Evolutionary conservation across 2,888 invertebrate species (phyloP).

Genomic region (Amphipoea lucens): DNA sequence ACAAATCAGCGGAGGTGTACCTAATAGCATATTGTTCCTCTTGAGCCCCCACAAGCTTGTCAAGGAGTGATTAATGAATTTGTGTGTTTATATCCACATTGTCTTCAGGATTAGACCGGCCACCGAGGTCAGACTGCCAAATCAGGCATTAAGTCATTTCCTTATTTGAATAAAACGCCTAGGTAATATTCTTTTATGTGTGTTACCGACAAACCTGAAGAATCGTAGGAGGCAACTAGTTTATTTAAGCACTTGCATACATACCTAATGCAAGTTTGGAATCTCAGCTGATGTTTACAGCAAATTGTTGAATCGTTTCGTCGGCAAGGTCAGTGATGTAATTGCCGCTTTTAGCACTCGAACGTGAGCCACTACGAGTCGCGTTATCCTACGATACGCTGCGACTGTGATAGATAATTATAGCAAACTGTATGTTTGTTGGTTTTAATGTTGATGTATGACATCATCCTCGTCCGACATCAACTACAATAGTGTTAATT

Average conservation of each 20-base stretch:
- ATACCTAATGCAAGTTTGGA: conserved; percentile 67
- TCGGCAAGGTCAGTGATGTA: conserved; percentile 88
- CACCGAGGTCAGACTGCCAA: conserved; percentile 71
- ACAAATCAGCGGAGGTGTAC: conserved; percentile 78
- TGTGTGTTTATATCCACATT: conserved; percentile 66
- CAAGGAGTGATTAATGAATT: conserved; percentile 73
- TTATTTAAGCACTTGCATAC: conserved; percentile 42
- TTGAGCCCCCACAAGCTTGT: conserved; percentile 75
- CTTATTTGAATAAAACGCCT: conserved; percentile 68
- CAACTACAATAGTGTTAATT: conserved; percentile 33
- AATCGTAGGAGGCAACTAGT: conserved; percentile 57
- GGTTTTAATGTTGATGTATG: conserved; percentile 83
- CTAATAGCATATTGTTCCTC: conserved; percentile 77
- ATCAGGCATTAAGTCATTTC: conserved; percentile 74
- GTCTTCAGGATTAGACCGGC: conserved; percentile 70
- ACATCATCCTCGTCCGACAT: conserved; percentile 77
- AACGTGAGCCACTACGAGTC: conserved; percentile 78
- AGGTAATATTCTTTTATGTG: conserved; percentile 54
- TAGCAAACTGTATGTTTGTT: conserved; percentile 70
- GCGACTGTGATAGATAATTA: conserved; percentile 39
- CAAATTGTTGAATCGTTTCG: conserved; percentile 78
- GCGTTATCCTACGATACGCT: conserved; percentile 65
- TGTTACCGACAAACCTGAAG: conserved; percentile 49
- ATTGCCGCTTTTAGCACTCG: conserved; percentile 86
- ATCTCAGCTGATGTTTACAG: conserved; percentile 83